These are phyloP conservation scores for Aplocera efformata DNA, from an alignment of 2,888 invertebrate species.

Conservation along the genomic window DNA sequence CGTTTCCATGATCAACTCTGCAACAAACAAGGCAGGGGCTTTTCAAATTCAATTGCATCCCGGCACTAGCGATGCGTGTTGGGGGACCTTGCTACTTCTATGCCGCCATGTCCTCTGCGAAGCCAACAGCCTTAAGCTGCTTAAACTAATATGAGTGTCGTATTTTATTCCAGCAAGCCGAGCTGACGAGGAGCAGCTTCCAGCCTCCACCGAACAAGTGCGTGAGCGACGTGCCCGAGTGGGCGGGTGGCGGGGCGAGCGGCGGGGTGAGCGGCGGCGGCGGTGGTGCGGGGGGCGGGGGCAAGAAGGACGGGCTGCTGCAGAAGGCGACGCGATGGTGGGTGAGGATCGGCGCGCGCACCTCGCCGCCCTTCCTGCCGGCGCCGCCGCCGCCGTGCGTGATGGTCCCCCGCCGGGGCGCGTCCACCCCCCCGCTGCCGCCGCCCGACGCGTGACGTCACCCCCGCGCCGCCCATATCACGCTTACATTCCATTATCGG, in stretches of 20 bases:
- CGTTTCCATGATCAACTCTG: too few species aligned
- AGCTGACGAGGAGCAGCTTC: constrained; percentile 84
- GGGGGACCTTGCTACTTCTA: too few species aligned
- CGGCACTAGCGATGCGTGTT: too few species aligned
- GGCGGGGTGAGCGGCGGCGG: constrained; percentile 28
- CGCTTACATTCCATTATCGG: constrained; percentile 79
- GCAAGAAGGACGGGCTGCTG: constrained; percentile 76
- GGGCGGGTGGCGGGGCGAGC: constrained; percentile 59
- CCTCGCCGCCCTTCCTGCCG: constrained; percentile 26
- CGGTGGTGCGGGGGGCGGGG: constrained; percentile 32
- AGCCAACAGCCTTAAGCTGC: too few species aligned
- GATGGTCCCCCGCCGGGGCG: constrained; percentile 48
- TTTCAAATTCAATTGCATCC: too few species aligned
- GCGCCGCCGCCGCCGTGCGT: constrained; percentile 33
- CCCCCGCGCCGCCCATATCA: constrained; percentile 56
- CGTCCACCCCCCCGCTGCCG: constrained; percentile 50
- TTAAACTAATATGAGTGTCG: background rate
- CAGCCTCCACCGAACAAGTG: constrained; percentile 85
- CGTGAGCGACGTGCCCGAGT: constrained; percentile 84
- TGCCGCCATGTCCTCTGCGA: too few species aligned
- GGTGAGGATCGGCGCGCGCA: constrained; percentile 73
- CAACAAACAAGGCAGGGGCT: too few species aligned
- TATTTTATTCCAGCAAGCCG: constrained; percentile 78
- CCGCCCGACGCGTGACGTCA: constrained; percentile 50
- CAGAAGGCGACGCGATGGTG: constrained; percentile 78